A percentile compares a stretch with the other conserved stretches of the same genome.
These are phyloP conservation scores for Neosilurus hyrtlii DNA, from an alignment of 2,797 vertebrate genomes.

Conservation along the genomic window DNA sequence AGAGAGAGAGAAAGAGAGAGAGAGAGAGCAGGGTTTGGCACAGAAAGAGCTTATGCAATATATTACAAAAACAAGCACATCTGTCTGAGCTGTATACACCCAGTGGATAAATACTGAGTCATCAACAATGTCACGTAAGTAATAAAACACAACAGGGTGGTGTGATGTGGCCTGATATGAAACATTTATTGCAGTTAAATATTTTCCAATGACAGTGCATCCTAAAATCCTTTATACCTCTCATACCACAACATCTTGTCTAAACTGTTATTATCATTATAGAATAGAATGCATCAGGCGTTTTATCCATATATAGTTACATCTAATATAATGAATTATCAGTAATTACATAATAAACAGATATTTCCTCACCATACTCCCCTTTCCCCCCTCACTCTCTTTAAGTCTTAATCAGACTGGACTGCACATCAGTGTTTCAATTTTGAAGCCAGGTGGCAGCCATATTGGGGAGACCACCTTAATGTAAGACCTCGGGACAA, in stretches of 20 bases:
- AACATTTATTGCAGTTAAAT: background rate
- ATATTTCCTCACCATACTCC: background rate
- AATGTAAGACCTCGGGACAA: too few species aligned
- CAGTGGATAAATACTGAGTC: constrained; percentile 29
- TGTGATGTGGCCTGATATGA: background rate
- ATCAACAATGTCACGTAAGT: constrained; percentile 4
- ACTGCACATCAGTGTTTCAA: too few species aligned
- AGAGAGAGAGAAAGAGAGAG: too few species aligned
- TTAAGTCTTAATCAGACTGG: background rate
- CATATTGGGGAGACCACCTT: too few species aligned
- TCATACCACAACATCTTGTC: background rate
- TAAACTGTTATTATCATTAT: background rate
- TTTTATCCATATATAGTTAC: background rate
- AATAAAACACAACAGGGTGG: constrained; percentile 7
- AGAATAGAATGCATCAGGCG: background rate
- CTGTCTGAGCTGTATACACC: background rate
- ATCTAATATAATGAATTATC: background rate
- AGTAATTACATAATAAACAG: background rate
- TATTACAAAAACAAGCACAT: constrained; percentile 8
- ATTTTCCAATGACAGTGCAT: background rate
- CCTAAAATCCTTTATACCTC: background rate
- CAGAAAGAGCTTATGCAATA: constrained; percentile 22
- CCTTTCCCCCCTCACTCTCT: background rate
- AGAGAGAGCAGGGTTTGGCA: constrained; percentile 44
- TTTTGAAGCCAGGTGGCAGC: too few species aligned